phyloP scores from a whole-genome alignment of 2,888 invertebrate species.

The Aleiodes leptofemur region DNA sequence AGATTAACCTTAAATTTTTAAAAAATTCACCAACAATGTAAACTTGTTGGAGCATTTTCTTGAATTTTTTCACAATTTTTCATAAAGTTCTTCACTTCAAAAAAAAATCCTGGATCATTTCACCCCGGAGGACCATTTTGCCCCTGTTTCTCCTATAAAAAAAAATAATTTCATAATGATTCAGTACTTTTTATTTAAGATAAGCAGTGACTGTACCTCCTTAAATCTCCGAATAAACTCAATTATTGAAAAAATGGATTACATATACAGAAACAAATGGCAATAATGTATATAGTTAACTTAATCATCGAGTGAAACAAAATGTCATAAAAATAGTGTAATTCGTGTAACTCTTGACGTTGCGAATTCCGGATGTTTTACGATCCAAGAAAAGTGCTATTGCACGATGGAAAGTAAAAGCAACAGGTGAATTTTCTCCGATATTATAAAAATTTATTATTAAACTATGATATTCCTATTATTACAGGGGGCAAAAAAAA shows the following conservation, averaged over 20 bases:
- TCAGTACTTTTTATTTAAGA: too few relatives aligned
- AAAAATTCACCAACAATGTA: too few relatives aligned
- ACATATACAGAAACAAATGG: not conserved
- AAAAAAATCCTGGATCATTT: too few relatives aligned
- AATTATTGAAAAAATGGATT: not conserved
- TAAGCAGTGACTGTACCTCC: too few relatives aligned
- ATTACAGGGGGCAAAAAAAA: not conserved
- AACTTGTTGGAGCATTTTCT: too few relatives aligned
- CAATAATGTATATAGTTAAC: conserved; percentile 7
- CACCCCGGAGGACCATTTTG: too few relatives aligned
- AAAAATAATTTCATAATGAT: too few relatives aligned
- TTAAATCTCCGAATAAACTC: not conserved
- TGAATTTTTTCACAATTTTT: too few relatives aligned
- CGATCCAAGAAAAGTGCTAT: conserved; percentile 4
- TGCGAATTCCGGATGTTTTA: conserved; percentile 10
- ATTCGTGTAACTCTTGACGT: conserved; percentile 7
- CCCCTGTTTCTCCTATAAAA: too few relatives aligned
- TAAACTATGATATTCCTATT: not conserved
- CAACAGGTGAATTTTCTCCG: conserved; percentile 15
- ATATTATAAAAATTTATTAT: not conserved
- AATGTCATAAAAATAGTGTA: conserved; percentile 1
- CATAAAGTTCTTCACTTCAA: too few relatives aligned
- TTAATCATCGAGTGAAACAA: conserved; percentile 23
- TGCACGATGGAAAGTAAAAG: not conserved
- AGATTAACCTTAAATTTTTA: too few relatives aligned